Base-by-base conservation (phyloP, 2,888 invertebrate genomes). In the Keiferia lycopersicella region DNA sequence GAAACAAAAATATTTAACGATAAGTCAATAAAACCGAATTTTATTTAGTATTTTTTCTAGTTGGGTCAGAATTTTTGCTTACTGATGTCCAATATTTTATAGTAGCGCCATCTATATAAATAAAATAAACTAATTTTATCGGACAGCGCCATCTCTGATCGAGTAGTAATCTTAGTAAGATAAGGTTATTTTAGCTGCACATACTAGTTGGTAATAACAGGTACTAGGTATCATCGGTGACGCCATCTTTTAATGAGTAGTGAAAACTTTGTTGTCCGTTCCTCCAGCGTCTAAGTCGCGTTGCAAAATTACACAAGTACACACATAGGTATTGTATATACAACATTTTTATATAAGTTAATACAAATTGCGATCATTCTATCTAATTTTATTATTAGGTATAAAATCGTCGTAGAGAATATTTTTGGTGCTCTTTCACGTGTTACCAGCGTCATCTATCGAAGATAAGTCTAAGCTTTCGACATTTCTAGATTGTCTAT, bases 401-500 rank as follows among this genome's bases (percentile, higher is more conserved):
- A 8, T 34, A 8, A 34, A 34, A 34, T 10, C 34, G 34, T 34
- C 8, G 34, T 34, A 34, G 8, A 7, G 4, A 34, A 34, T 34
- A 34, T 34, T 34, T 10, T 34, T 4, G 34, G 1, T 34, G 1
- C 8, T 34, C 34, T 34, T 10, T 8, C 8, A 8, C 22, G 8
- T 12, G 14, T 26, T 56, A 16, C 16, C 16, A 56, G 30, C n/a
- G 80, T 76, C 86, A 86, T 81, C 88, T 88, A 75, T 69, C 66
- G 77, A 77, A 71, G 69, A 76, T 77, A 71, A 75, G 68, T 45
- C 41, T 14, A 66, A 76, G 73, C 68, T 66, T 64, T 62, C 38
- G 59, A 71, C 73, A 73, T 72, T 73, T 87, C 86, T 89, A 81
- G 74, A 80, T 75, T 83, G 80, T 90, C 87, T 91, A 85, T 89